Conservation (phyloP, 2,888 invertebrate species). For the Dynastes maya region DNA sequence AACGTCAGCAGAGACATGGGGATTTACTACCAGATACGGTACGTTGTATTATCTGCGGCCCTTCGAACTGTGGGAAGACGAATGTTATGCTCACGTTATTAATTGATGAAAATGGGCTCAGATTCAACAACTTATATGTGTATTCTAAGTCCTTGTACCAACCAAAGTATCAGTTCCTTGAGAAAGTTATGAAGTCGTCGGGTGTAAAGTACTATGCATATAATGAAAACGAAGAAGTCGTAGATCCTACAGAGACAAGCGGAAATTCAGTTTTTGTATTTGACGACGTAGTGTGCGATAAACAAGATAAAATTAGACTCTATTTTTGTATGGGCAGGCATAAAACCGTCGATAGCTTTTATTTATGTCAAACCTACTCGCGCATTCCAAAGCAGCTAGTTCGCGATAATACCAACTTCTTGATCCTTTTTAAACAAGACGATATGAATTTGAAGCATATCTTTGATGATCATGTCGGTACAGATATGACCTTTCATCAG, state of each 20-base stretch:
- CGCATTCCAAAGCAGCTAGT: constrained; percentile 65
- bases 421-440: constrained; percentile 66
- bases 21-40: constrained; percentile 12
- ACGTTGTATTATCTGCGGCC: constrained; percentile 61
- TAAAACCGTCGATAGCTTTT: constrained; percentile 63
- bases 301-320: constrained; percentile 60
- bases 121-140: constrained; percentile 66
- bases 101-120: constrained; percentile 62
- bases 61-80: constrained; percentile 66
- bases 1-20: background rate
- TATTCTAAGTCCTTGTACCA: constrained; percentile 63
- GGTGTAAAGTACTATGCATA: constrained; percentile 58
- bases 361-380: constrained; percentile 64
- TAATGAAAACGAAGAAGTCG: constrained; percentile 56
- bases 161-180: constrained; percentile 61
- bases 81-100: constrained; percentile 63
- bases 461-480: constrained; percentile 57
- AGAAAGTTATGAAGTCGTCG: constrained; percentile 54
- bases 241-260: constrained; percentile 57
- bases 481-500: constrained; percentile 57
- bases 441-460: constrained; percentile 63
- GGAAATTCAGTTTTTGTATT: constrained; percentile 65
- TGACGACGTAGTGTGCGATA: constrained; percentile 65
- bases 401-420: constrained; percentile 64
- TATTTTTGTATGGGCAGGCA: constrained; percentile 64